These are phyloP conservation scores for Cerastis leucographa DNA, from an alignment of 2,888 invertebrate genomes.

Conservation along the genomic window DNA sequence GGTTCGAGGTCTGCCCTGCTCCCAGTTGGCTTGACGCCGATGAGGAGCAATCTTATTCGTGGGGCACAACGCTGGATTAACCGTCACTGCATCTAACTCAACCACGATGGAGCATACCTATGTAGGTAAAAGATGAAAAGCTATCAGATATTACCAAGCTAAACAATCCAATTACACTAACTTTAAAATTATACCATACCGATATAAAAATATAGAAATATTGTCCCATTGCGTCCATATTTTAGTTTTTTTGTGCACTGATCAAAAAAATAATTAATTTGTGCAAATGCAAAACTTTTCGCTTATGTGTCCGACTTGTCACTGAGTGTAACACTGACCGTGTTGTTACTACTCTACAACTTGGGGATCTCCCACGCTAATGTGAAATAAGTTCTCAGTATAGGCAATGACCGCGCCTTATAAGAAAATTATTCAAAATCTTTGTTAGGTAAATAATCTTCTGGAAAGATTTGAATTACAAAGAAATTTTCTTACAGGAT, in stretches of 20 bases:
- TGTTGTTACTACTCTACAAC: conserved; percentile 74
- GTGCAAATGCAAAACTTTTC: conserved; percentile 65
- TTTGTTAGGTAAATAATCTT: conserved; percentile 9
- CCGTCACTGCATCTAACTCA: conserved; percentile 78
- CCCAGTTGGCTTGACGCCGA: conserved; percentile 71
- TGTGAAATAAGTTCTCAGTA: conserved; percentile 73
- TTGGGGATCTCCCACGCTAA: conserved; percentile 81
- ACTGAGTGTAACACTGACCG: conserved; percentile 77
- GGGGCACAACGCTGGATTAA: conserved; percentile 82
- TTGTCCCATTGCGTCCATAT: conserved; percentile 37
- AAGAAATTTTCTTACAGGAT: background rate
- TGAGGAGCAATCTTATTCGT: conserved; percentile 88
- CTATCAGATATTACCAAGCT: conserved; percentile 2
- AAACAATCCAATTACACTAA: background rate
- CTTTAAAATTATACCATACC: conserved; percentile 47
- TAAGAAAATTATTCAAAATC: conserved; percentile 18
- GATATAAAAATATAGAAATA: conserved; percentile 42
- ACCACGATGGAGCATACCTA: conserved; percentile 71
- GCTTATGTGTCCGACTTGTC: conserved; percentile 72
- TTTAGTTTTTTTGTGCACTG: conserved; percentile 13
- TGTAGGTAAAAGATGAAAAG: conserved; percentile 42
- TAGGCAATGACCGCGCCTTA: conserved; percentile 59
- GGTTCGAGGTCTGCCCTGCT: conserved; percentile 75
- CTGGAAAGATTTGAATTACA: background rate
- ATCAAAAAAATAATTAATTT: conserved; percentile 13